Conservation (phyloP, 1,140 invertebrate species). For the Drosophila neocordata region DNA sequence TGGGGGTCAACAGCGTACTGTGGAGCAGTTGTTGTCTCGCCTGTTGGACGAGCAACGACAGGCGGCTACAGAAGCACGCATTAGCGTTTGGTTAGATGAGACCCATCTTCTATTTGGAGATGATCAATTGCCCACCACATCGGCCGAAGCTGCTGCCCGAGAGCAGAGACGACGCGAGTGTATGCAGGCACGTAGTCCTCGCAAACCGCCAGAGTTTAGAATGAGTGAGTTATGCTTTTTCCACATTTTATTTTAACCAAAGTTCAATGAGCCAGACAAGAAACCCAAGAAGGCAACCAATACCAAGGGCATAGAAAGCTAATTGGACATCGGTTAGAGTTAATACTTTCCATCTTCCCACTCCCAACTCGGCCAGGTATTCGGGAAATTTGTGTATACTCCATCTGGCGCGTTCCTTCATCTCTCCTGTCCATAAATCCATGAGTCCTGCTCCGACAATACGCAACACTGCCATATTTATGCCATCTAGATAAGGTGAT, state of each 20-base stretch:
- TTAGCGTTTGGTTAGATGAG: conserved; percentile 64
- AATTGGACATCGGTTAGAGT: conserved; percentile 71
- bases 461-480: conserved; percentile 58
- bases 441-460: conserved; percentile 62
- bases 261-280: conserved; percentile 40
- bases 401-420: conserved; percentile 63
- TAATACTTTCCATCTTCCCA: conserved; percentile 64
- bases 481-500: conserved; percentile 55
- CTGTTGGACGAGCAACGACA: conserved; percentile 59
- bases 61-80: conserved; percentile 52
- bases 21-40: conserved; percentile 53
- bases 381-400: conserved; percentile 62
- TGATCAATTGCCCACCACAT: conserved; percentile 66
- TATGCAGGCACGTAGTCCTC: conserved; percentile 10
- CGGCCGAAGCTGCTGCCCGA: conserved; percentile 62
- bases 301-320: conserved; percentile 63
- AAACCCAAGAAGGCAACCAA: conserved; percentile 50
- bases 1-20: conserved; percentile 47
- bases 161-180: conserved; percentile 28
- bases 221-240: conserved; percentile 30
- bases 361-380: conserved; percentile 46
- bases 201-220: conserved; percentile 33
- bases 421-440: conserved; percentile 64
- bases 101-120: conserved; percentile 60
- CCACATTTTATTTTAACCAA: conserved; percentile 12